These are phyloP conservation scores for Daphoenositta chrysoptera DNA, from an alignment of 2,113 vertebrate genomes.

Conservation along the genomic window DNA sequence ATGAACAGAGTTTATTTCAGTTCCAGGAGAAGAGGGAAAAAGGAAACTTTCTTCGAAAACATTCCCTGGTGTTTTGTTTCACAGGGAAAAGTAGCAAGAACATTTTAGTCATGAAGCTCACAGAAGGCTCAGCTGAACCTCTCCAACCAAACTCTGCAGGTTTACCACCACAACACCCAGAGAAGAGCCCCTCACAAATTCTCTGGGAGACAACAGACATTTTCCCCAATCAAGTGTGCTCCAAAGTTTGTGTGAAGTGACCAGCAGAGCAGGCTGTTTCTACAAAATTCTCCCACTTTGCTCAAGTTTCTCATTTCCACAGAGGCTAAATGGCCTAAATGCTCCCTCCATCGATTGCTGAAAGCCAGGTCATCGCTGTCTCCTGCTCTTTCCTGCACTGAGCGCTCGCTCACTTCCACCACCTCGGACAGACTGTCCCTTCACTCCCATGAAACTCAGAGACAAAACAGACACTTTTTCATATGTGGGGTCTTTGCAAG, in stretches of 20 bases:
- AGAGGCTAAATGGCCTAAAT: background rate
- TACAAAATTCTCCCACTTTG: background rate
- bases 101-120: background rate
- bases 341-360: background rate
- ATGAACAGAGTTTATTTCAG: background rate
- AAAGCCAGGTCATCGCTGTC: rapidly evolving
- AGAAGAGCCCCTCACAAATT: background rate
- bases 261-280: background rate
- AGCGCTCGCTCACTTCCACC: background rate
- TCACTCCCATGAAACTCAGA: background rate
- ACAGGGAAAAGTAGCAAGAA: background rate
- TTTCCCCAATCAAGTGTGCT: background rate
- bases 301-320: background rate
- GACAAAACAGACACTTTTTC: background rate
- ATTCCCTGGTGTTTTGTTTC: background rate
- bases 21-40: background rate
- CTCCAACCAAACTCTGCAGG: background rate
- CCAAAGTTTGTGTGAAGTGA: background rate
- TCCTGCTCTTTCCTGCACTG: background rate
- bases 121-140: background rate
- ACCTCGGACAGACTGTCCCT: rapidly evolving
- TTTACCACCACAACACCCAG: background rate
- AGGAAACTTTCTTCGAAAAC: background rate
- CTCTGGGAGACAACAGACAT: background rate
- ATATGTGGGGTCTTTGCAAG: background rate